phyloP scores from a whole-genome alignment of 2,888 invertebrate genomes.

The Drosophila lacicola region DNA sequence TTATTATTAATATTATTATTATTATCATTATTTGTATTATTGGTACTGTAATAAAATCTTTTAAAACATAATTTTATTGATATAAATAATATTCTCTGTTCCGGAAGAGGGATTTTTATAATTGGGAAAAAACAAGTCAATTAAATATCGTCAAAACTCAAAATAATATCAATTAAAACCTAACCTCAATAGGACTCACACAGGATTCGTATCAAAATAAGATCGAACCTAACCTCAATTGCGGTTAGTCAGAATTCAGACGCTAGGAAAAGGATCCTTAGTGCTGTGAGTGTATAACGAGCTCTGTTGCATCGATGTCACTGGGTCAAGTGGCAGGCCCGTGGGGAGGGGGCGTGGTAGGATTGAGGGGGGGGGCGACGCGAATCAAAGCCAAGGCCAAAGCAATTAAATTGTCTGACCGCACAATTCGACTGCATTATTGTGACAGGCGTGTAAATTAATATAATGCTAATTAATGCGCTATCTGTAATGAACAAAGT shows the following conservation, averaged over 20 bases:
- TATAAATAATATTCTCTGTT: too few relatives aligned
- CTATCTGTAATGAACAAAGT: conserved; percentile 57
- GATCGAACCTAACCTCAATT: neutral
- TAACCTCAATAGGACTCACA: too few relatives aligned
- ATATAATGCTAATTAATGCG: conserved; percentile 58
- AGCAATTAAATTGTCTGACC: conserved; percentile 60
- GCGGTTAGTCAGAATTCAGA: neutral
- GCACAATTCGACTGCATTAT: conserved; percentile 61
- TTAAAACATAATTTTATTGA: too few relatives aligned
- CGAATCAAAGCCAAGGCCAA: conserved; percentile 61
- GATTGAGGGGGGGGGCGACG: neutral
- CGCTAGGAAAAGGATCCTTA: neutral
- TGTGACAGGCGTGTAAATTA: conserved; percentile 63
- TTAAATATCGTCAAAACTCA: too few relatives aligned
- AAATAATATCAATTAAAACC: too few relatives aligned
- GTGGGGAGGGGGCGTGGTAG: neutral
- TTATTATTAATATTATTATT: too few relatives aligned
- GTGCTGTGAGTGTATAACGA: neutral
- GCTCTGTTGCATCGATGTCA: conserved; percentile 10
- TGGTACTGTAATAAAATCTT: too few relatives aligned
- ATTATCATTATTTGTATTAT: too few relatives aligned
- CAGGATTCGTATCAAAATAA: too few relatives aligned
- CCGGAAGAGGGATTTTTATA: too few relatives aligned
- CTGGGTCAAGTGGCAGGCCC: conserved; percentile 26
- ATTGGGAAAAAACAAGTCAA: too few relatives aligned